These are phyloP conservation scores for Drosophila lacicola DNA, from an alignment of 2,888 invertebrate genomes.

Conservation along the genomic window DNA sequence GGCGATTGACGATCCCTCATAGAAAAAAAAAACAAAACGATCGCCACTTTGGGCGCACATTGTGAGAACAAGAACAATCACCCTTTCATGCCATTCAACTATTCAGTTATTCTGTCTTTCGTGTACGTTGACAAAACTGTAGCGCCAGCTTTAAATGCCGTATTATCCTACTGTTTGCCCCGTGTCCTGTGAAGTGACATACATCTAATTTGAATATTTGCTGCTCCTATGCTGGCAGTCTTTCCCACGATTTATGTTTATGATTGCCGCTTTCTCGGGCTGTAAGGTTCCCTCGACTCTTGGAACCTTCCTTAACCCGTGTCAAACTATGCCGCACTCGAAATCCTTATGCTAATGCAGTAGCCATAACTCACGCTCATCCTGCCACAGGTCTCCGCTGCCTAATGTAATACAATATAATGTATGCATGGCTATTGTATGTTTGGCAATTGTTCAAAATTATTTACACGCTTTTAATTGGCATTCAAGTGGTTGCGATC, in stretches of 20 bases:
- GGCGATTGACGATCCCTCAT: slow-evolving; percentile 34
- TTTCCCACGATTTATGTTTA: slow-evolving; percentile 76
- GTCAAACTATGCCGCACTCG: slow-evolving; percentile 60
- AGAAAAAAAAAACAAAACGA: slow-evolving; percentile 62
- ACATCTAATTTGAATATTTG: slow-evolving; percentile 74
- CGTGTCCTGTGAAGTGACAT: slow-evolving; percentile 67
- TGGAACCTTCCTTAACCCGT: slow-evolving; percentile 42
- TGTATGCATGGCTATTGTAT: slow-evolving; percentile 65
- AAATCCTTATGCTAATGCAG: slow-evolving; percentile 73
- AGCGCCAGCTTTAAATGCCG: slow-evolving; percentile 61
- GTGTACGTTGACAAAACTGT: slow-evolving; percentile 70
- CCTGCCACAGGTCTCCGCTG: slow-evolving; percentile 50
- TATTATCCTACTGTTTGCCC: slow-evolving; percentile 55
- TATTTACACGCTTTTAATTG: slow-evolving; percentile 79
- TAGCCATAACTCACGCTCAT: slow-evolving; percentile 56
- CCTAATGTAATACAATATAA: slow-evolving; percentile 47
- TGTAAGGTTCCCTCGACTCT: slow-evolving; percentile 5
- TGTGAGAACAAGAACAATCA: slow-evolving; percentile 70
- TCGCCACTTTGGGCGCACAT: slow-evolving; percentile 72
- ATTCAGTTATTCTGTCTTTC: slow-evolving; percentile 21
- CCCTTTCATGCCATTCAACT: slow-evolving; percentile 52
- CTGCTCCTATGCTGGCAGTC: slow-evolving; percentile 14
- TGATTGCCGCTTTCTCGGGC: slow-evolving; percentile 51
- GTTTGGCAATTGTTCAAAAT: slow-evolving; percentile 70
- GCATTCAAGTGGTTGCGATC: slow-evolving; percentile 76